Percentiles rank a stretch among this genome's conserved stretches.
phyloP scores from a whole-genome alignment of 2,888 invertebrate species.

The Philonicus albiceps region DNA sequence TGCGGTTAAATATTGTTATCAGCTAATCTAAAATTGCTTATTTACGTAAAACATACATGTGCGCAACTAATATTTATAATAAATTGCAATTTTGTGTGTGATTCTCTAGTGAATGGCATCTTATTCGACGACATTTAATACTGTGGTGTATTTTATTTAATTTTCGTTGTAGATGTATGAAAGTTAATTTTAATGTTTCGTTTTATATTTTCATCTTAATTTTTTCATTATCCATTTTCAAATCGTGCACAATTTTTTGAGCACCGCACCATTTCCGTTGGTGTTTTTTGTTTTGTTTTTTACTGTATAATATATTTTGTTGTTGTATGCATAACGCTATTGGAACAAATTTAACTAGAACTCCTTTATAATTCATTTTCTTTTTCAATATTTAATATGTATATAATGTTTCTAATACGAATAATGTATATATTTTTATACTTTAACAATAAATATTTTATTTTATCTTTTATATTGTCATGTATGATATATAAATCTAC shows the following conservation, averaged over 20 bases:
- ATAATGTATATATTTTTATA: conserved; percentile 38
- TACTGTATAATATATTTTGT: background rate
- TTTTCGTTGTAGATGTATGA: conserved; percentile 36
- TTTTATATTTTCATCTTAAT: background rate
- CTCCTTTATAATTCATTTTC: background rate
- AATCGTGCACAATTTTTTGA: background rate
- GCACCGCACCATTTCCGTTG: background rate
- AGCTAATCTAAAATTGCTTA: conserved; percentile 37
- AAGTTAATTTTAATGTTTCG: background rate
- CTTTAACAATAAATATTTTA: conserved; percentile 40
- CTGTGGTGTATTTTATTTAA: conserved; percentile 13
- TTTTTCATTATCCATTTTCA: background rate
- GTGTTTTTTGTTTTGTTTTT: background rate
- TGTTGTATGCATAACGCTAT: background rate
- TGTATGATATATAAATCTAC: conserved; percentile 43
- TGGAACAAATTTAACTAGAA: conserved; percentile 19
- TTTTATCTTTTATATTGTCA: conserved; percentile 34
- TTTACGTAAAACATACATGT: conserved; percentile 11
- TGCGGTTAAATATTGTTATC: conserved; percentile 17
- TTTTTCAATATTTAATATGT: conserved; percentile 27
- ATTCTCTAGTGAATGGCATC: conserved; percentile 19
- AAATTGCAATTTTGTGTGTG: conserved; percentile 22
- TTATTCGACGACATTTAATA: conserved; percentile 32
- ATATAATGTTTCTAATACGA: conserved; percentile 12
- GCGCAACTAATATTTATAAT: conserved; percentile 37